Percentiles rank a stretch among this genome's conserved stretches.
phyloP scores from a whole-genome alignment of 1,140 invertebrate species.

The Eufriesea mexicana region DNA sequence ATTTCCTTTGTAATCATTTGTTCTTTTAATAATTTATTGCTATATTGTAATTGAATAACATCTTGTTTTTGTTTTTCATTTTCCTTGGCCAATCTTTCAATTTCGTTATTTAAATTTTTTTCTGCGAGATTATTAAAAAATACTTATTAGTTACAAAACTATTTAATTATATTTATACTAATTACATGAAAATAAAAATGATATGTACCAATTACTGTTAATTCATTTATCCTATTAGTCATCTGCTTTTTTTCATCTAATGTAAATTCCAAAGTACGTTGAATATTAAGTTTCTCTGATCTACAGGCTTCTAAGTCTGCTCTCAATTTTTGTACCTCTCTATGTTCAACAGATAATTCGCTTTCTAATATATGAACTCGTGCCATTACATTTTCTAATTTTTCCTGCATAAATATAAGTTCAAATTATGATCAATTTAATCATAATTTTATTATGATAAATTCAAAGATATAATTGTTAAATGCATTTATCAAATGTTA shows the following conservation, averaged over 20 bases:
- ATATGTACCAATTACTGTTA: slow-evolving; percentile 80
- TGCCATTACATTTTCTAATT: slow-evolving; percentile 79
- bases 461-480: too few species aligned
- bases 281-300: slow-evolving; percentile 81
- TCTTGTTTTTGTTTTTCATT: slow-evolving; percentile 76
- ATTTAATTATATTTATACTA: neutral
- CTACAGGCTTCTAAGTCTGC: slow-evolving; percentile 81
- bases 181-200: slow-evolving; percentile 30
- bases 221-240: slow-evolving; percentile 81
- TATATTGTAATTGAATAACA: slow-evolving; percentile 79
- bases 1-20: slow-evolving; percentile 45
- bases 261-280: slow-evolving; percentile 84
- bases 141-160: neutral
- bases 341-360: slow-evolving; percentile 79
- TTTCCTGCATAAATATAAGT: slow-evolving; percentile 77
- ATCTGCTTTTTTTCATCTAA: slow-evolving; percentile 84
- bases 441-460: too few species aligned
- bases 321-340: slow-evolving; percentile 80
- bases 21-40: slow-evolving; percentile 66
- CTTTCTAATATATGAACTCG: slow-evolving; percentile 81
- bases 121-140: slow-evolving; percentile 74
- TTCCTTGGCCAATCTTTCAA: slow-evolving; percentile 78
- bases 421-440: neutral
- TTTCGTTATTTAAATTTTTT: slow-evolving; percentile 81
- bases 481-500: too few species aligned